Conservation (phyloP, 2,888 invertebrate species). For the Xestia c-nigrum region DNA sequence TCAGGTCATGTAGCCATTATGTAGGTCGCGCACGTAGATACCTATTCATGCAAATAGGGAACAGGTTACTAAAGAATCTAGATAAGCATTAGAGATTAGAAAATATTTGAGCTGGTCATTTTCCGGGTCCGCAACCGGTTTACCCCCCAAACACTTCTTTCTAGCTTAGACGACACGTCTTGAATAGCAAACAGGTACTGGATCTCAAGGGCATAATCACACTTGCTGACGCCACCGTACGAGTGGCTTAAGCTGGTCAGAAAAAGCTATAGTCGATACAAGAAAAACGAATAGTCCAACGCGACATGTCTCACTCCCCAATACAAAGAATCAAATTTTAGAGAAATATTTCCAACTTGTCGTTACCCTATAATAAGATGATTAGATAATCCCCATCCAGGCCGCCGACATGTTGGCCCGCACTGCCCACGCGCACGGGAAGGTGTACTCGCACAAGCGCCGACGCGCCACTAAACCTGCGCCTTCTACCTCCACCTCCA, state of each 20-base stretch:
- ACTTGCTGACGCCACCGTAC: background rate
- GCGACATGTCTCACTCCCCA: background rate
- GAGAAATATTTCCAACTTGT: background rate
- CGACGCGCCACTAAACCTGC: slow-evolving; percentile 76
- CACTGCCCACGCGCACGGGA: slow-evolving; percentile 67
- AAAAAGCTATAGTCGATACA: background rate
- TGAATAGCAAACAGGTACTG: background rate
- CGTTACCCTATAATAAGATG: slow-evolving; percentile 35
- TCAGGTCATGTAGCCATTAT: background rate
- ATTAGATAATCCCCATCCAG: slow-evolving; percentile 59
- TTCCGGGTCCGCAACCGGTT: no score
- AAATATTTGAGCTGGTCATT: background rate
- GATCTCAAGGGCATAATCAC: background rate
- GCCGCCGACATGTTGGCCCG: slow-evolving; percentile 73
- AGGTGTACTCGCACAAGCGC: slow-evolving; percentile 81
- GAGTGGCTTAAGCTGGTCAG: background rate
- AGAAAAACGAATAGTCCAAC: background rate
- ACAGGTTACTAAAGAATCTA: slow-evolving; percentile 10
- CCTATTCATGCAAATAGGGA: background rate
- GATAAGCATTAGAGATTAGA: background rate
- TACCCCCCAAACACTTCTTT: background rate
- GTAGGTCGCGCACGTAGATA: background rate
- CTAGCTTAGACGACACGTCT: background rate
- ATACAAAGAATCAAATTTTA: background rate
- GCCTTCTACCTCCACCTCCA: slow-evolving; percentile 74